Evolutionary conservation across 2,888 invertebrate genomes (phyloP).

Genomic region (Hylaea fasciaria): DNA sequence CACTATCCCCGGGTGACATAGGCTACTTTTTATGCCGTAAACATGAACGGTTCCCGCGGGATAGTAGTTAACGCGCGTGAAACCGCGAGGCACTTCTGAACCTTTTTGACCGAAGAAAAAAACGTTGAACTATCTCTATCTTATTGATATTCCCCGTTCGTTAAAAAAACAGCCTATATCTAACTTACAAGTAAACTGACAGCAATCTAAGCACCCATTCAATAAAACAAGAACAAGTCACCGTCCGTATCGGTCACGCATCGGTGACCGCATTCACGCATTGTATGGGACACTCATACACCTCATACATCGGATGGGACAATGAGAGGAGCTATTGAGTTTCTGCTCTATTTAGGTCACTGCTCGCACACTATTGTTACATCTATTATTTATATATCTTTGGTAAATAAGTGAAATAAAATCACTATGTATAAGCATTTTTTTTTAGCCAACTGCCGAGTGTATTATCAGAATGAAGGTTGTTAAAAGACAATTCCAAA

Average conservation of each 20-base stretch:
- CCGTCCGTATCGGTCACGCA: slow-evolving; percentile 71
- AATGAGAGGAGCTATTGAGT: slow-evolving; percentile 42
- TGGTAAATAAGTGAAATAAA: slow-evolving; percentile 1
- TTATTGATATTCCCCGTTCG: no score
- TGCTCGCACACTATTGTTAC: slow-evolving; percentile 18
- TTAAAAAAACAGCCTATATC: slow-evolving; percentile 9
- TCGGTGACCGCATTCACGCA: slow-evolving; percentile 60
- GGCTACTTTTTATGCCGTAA: no score
- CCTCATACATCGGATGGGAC: slow-evolving; percentile 30
- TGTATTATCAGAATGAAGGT: no score
- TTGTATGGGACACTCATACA: slow-evolving; percentile 7
- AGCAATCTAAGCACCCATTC: slow-evolving; percentile 61
- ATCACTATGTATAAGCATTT: no score
- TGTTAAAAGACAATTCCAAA: no score
- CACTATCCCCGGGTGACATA: no score
- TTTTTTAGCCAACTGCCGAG: no score
- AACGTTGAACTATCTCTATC: no score
- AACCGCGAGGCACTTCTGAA: no score
- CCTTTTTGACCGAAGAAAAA: no score
- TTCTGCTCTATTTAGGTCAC: slow-evolving; percentile 41
- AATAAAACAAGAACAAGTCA: slow-evolving; percentile 67
- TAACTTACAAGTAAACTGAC: slow-evolving; percentile 19
- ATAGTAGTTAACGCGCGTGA: no score
- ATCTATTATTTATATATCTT: slow-evolving; percentile 21
- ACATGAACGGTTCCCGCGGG: no score